Evolutionary conservation across 2,113 vertebrate species (phyloP).

Genomic region (Elaphurus davidianus): DNA sequence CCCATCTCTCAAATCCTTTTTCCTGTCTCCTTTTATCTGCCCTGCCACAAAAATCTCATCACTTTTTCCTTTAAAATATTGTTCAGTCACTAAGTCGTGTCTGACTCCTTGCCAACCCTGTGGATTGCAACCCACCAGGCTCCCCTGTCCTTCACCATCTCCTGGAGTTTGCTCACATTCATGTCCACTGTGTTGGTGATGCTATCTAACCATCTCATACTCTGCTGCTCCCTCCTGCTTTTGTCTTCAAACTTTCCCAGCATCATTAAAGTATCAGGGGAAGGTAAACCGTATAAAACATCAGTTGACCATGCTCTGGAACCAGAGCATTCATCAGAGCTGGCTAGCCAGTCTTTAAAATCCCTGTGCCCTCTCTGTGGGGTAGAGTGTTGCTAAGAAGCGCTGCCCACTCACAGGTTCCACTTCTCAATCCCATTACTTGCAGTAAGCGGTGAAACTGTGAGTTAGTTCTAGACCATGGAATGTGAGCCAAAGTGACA

Average conservation of each 20-base stretch:
- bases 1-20: background rate
- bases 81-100: background rate
- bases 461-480: background rate
- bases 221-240: background rate
- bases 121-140: background rate
- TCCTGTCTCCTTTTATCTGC: background rate
- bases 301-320: background rate
- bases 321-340: background rate
- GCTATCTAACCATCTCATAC: background rate
- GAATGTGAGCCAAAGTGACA: background rate
- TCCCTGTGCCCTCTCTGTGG: background rate
- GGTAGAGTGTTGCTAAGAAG: background rate
- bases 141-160: background rate
- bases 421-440: background rate
- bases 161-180: background rate
- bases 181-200: background rate
- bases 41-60: background rate
- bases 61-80: background rate
- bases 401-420: background rate
- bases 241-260: background rate
- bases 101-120: background rate
- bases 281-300: background rate
- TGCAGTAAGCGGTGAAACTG: background rate
- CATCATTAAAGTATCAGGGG: background rate
- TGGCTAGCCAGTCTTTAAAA: background rate